phyloP scores from a whole-genome alignment of 2,888 invertebrate genomes.

The Cryptophagus acutangulus region DNA sequence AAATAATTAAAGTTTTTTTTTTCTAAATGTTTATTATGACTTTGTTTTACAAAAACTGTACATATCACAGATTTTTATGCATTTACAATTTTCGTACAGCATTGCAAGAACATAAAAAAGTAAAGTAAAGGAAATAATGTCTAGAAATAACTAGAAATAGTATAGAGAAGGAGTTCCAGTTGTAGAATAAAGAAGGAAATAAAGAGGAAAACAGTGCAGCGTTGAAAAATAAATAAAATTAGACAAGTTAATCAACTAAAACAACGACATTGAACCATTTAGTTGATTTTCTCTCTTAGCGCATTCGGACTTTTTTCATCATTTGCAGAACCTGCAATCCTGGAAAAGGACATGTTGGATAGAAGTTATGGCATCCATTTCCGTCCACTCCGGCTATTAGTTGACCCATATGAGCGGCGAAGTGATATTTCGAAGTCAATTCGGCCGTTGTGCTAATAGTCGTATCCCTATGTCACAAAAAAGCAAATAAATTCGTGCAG shows the following conservation, averaged over 20 bases:
- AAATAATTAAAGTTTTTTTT: no score
- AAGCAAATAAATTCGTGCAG: slow-evolving; percentile 11
- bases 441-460: slow-evolving; percentile 59
- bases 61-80: no score
- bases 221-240: slow-evolving; percentile 6
- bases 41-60: no score
- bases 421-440: slow-evolving; percentile 60
- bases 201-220: slow-evolving; percentile 1
- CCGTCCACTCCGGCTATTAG: slow-evolving; percentile 61
- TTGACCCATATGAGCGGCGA: slow-evolving; percentile 66
- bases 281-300: slow-evolving; percentile 30
- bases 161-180: no score
- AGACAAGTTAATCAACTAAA: no score
- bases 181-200: slow-evolving; percentile 8
- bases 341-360: slow-evolving; percentile 60
- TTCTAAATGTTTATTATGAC: no score
- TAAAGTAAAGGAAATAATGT: no score
- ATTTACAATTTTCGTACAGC: no score
- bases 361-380: slow-evolving; percentile 63
- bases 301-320: slow-evolving; percentile 57
- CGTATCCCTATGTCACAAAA: slow-evolving; percentile 52
- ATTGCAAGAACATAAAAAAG: no score
- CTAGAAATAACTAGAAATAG: no score
- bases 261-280: slow-evolving; percentile 7
- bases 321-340: slow-evolving; percentile 58